Percentiles rank a stretch among this genome's conserved stretches.
Evolutionary conservation across 2,888 invertebrate species (phyloP).

Genomic region (Melieria omissa): DNA sequence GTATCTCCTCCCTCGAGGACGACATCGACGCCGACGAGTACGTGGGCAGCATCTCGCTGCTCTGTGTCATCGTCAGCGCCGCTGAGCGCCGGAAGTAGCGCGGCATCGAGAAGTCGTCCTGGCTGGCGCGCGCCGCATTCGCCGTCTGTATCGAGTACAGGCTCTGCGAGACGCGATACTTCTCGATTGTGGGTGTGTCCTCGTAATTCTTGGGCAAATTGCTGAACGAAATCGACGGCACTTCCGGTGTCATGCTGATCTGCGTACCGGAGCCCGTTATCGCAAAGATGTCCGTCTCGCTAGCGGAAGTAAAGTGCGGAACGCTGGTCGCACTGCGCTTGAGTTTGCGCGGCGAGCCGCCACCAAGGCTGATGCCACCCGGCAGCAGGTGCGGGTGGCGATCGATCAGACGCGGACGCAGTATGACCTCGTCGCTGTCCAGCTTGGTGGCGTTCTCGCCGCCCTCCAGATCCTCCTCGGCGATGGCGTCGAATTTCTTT

Average conservation of each 20-base stretch:
- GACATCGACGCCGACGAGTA: slow-evolving; percentile 49
- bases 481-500: slow-evolving; percentile 61
- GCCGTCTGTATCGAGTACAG: slow-evolving; percentile 69
- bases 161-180: slow-evolving; percentile 65
- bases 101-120: slow-evolving; percentile 73
- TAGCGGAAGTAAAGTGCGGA: slow-evolving; percentile 62
- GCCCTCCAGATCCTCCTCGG: slow-evolving; percentile 55
- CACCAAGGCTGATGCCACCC: slow-evolving; percentile 7
- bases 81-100: slow-evolving; percentile 70
- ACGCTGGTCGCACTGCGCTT: slow-evolving; percentile 64
- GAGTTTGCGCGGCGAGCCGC: slow-evolving; percentile 50
- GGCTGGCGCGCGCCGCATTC: slow-evolving; percentile 65
- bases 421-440: slow-evolving; percentile 54
- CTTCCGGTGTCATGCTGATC: slow-evolving; percentile 67
- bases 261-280: slow-evolving; percentile 60
- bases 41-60: slow-evolving; percentile 54
- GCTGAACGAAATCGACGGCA: slow-evolving; percentile 66
- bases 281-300: slow-evolving; percentile 66
- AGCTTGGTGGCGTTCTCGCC: slow-evolving; percentile 40
- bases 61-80: slow-evolving; percentile 60
- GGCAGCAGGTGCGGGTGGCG: slow-evolving; percentile 57
- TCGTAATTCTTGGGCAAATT: slow-evolving; percentile 66
- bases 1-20: slow-evolving; percentile 53
- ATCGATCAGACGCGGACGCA: slow-evolving; percentile 61
- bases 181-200: slow-evolving; percentile 66